Percentiles rank a stretch among this genome's conserved stretches.
phyloP scores from a whole-genome alignment of 2,888 invertebrate species.

The Mantis religiosa region DNA sequence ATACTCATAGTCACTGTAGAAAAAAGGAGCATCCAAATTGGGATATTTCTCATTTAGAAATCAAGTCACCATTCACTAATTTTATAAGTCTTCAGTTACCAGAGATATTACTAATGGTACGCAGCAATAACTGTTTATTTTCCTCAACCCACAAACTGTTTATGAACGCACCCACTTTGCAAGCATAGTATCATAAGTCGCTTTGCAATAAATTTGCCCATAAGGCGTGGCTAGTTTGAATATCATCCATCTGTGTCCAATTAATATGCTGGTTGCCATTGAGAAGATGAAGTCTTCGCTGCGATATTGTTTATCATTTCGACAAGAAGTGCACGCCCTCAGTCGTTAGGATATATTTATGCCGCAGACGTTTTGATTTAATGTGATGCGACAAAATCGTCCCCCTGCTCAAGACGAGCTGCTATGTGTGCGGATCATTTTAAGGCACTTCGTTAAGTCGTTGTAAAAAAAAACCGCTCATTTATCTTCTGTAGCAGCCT shows the following conservation, averaged over 20 bases:
- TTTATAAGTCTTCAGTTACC: too few relatives aligned
- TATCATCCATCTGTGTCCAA: not conserved
- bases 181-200: not conserved
- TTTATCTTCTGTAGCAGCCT: not conserved
- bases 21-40: too few relatives aligned
- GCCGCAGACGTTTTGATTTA: not conserved
- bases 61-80: too few relatives aligned
- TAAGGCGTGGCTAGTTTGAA: not conserved
- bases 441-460: not conserved
- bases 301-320: not conserved
- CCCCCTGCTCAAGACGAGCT: not conserved
- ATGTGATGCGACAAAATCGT: not conserved
- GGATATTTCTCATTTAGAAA: too few relatives aligned
- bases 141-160: not conserved
- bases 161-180: not conserved
- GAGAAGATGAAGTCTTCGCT: not conserved
- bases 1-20: too few relatives aligned
- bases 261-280: not conserved
- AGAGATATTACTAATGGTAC: too few relatives aligned
- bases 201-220: not conserved
- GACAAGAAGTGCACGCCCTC: not conserved
- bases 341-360: not conserved
- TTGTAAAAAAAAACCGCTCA: not conserved
- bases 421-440: not conserved
- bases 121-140: not conserved